phyloP scores from a whole-genome alignment of 2,113 vertebrate genomes.

The Notarius lentiginosus region DNA sequence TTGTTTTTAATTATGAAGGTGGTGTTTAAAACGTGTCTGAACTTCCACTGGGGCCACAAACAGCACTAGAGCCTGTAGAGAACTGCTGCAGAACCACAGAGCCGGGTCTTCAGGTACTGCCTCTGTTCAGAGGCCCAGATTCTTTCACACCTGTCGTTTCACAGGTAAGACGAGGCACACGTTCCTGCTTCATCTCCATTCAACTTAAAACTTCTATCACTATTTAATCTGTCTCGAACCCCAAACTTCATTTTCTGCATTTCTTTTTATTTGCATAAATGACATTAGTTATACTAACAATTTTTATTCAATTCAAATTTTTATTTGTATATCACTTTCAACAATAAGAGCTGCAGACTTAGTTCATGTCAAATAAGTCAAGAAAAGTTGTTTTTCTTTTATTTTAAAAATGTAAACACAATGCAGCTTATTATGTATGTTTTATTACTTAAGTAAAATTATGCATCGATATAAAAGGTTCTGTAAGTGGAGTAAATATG shows the following conservation, averaged over 20 bases:
- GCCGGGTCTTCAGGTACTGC: slow-evolving; percentile 29
- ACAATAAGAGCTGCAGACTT: not conserved
- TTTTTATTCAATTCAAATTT: too few species aligned
- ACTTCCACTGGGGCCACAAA: not conserved
- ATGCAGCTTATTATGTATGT: too few species aligned
- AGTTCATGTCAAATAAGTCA: not conserved
- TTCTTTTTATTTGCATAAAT: not conserved
- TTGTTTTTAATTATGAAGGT: slow-evolving; percentile 58
- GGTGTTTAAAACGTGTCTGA: slow-evolving; percentile 67
- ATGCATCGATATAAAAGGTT: not conserved
- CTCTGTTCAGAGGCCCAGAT: slow-evolving; percentile 17
- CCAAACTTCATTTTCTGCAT: not conserved
- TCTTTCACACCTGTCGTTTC: not conserved
- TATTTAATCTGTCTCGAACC: not conserved
- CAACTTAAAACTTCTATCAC: not conserved
- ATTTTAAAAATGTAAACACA: not conserved
- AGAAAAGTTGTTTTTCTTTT: not conserved
- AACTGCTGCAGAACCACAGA: slow-evolving; percentile 19
- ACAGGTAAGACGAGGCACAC: slow-evolving; percentile 43
- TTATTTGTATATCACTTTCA: not conserved
- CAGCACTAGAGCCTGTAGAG: not conserved
- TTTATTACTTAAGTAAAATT: not conserved
- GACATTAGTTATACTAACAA: not conserved
- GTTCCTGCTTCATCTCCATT: not conserved
- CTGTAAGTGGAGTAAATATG: not conserved